These are phyloP conservation scores for Mus musculus DNA, from an alignment of 2,113 vertebrate species.

Conservation along the genomic window DNA sequence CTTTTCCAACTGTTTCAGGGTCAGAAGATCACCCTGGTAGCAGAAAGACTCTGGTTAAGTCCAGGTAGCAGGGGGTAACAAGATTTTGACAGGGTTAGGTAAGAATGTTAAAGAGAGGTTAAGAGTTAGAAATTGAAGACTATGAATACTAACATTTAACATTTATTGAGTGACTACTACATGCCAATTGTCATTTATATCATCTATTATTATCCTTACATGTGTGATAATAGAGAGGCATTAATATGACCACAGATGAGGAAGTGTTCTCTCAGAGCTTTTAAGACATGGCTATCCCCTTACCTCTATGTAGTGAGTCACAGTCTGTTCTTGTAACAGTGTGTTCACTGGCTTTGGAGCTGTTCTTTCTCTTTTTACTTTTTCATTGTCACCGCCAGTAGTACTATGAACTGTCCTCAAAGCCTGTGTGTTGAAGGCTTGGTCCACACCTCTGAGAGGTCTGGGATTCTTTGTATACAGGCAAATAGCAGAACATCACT, in stretches of 20 bases:
- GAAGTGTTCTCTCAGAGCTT: not conserved
- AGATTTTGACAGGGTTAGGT: not conserved
- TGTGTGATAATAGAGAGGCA: not conserved
- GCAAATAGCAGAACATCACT: not conserved
- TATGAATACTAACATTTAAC: not conserved
- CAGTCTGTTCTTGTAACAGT: not conserved
- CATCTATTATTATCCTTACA: not conserved
- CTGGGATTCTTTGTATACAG: too few species aligned
- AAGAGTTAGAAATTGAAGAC: conserved; percentile 21
- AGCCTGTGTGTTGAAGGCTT: not conserved
- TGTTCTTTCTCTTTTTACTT: not conserved
- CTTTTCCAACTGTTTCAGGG: not conserved
- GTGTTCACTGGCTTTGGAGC: not conserved
- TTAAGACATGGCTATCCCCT: not conserved
- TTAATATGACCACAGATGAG: not conserved
- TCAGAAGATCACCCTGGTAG: not conserved
- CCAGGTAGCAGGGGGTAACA: not conserved
- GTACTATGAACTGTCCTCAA: not conserved
- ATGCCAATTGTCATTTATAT: not conserved
- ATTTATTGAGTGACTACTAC: not conserved
- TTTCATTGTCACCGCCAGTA: not conserved
- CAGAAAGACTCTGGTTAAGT: not conserved
- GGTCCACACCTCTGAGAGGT: not conserved
- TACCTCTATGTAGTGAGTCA: not conserved
- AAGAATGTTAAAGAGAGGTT: not conserved